phyloP scores from a whole-genome alignment of 2,888 invertebrate genomes.

The Macaria notata region DNA sequence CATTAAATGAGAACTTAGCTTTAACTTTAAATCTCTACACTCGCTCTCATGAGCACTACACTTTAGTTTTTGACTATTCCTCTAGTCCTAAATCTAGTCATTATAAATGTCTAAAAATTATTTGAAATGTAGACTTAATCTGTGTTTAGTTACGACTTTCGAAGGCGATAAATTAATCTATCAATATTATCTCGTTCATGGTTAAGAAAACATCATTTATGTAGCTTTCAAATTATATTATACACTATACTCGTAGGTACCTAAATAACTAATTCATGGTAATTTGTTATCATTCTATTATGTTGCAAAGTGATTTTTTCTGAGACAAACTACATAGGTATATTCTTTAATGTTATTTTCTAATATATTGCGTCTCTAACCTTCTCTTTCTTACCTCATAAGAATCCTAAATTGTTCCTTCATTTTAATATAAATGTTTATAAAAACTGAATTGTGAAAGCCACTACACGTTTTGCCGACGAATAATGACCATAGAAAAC shows the following conservation, averaged over 20 bases:
- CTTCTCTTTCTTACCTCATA: background rate
- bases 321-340: no score
- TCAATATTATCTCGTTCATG: no score
- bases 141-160: constrained; percentile 2
- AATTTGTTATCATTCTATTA: no score
- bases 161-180: background rate
- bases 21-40: constrained; percentile 41
- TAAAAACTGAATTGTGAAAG: background rate
- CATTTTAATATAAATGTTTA: constrained; percentile 1
- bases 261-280: no score
- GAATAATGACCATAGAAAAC: no score
- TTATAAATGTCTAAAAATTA: constrained; percentile 20
- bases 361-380: no score
- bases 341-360: no score
- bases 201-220: no score
- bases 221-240: no score
- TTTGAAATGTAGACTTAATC: constrained; percentile 8
- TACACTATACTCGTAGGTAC: no score
- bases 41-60: constrained; percentile 33
- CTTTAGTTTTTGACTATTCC: constrained; percentile 41
- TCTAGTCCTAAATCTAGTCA: constrained; percentile 44
- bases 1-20: constrained; percentile 47
- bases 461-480: no score
- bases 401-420: background rate
- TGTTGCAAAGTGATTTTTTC: no score